A percentile compares a stretch with the other conserved stretches of the same genome.
Evolutionary conservation across 1,140 invertebrate species (phyloP).

Genomic region (Drosophila trapezifrons): DNA sequence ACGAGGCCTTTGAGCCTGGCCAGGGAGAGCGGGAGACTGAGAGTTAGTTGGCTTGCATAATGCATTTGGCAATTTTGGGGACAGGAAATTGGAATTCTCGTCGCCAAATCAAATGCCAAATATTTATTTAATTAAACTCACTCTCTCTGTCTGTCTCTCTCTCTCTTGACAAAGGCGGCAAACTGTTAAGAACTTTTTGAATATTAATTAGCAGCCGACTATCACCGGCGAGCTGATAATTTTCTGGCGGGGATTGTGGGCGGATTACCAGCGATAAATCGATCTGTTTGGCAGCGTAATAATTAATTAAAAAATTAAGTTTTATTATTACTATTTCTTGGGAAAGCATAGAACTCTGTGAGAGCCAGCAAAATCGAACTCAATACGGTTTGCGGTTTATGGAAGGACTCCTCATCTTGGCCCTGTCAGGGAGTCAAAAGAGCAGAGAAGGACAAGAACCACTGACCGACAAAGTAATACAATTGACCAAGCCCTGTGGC

Average conservation of each 20-base stretch:
- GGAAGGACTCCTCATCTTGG: background rate
- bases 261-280: slow-evolving; percentile 21
- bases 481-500: slow-evolving; percentile 21
- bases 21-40: too few relatives aligned
- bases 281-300: slow-evolving; percentile 5
- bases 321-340: background rate
- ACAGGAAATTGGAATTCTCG: slow-evolving; percentile 54
- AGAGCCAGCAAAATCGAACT: slow-evolving; percentile 1
- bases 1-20: background rate
- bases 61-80: slow-evolving; percentile 25
- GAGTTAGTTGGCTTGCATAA: slow-evolving; percentile 23
- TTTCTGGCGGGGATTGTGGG: slow-evolving; percentile 6
- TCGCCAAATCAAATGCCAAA: slow-evolving; percentile 43
- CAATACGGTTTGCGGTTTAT: slow-evolving; percentile 5
- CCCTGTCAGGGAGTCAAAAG: background rate
- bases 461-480: slow-evolving; percentile 24
- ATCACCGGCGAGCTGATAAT: slow-evolving; percentile 43
- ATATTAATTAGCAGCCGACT: slow-evolving; percentile 53
- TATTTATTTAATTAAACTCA: slow-evolving; percentile 57
- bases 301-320: background rate
- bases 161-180: slow-evolving; percentile 34
- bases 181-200: slow-evolving; percentile 56
- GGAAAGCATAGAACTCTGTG: background rate
- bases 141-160: background rate
- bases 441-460: background rate